Base-by-base conservation (phyloP, 2,113 vertebrate genomes). In the Andinoacara biseriatus region DNA sequence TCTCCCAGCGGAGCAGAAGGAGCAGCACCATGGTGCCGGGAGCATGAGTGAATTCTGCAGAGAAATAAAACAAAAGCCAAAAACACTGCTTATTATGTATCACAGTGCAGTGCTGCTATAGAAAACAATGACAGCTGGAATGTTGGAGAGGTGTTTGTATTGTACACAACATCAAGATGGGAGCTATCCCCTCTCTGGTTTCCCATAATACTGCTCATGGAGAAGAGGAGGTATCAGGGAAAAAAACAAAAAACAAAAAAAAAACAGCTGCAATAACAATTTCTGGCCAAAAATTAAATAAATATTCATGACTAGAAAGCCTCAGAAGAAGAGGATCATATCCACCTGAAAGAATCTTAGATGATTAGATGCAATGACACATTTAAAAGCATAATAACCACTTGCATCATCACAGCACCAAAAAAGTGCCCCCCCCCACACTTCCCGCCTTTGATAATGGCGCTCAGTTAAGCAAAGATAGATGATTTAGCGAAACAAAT, bases 71-170 rank as follows among this genome's bases (percentile, higher is more conserved):
- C 90, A 93, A 89, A 69, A 91, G 90, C 78, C 86, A 92, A 93
- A 93, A 93, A 92, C 90, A 88, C 72, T 35, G 86, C 90, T 93
- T 93, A 89, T 93, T 92, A 92, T 92, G 91, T 90, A 89, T 87
- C 84, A 58, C 81, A 35, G 83, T 15, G 87, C 26, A 78, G 87
- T 14, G 78, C 83, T 57, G 84, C 84, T 83, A 89, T 82, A 85
- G 85, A 89, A 91, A 89, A 93, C 78, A 88, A 83, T 57, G 82
- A 90, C 91, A 91, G 91, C 72, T 91, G 90, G 81, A 83, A 85
- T 82, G 87, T 74, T 82, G 84, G 82, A 82, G 82, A 88, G 87
- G 84, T 93, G 81, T 91, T 91, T 86, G 90, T 84, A 91, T 88
- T 86, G 81, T 85, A 79, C 26, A 88, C 88, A 85, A 57, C 80